These are phyloP conservation scores for Lichenostomus cassidix DNA, from an alignment of 2,113 vertebrate genomes.

Conservation along the genomic window DNA sequence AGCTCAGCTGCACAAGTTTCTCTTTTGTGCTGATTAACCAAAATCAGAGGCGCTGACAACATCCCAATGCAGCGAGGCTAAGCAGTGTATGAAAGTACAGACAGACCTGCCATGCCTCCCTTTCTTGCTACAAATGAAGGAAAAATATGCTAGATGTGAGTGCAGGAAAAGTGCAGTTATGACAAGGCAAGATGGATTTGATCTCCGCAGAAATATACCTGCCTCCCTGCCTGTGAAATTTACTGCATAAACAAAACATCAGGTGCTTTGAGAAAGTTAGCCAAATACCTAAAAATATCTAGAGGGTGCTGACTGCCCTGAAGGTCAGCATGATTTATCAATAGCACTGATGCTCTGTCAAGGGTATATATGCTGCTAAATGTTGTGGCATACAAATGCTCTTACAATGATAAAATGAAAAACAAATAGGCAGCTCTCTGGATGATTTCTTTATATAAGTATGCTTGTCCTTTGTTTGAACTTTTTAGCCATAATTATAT, in stretches of 20 bases:
- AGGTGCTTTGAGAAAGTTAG: slow-evolving; percentile 49
- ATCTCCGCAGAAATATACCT: slow-evolving; percentile 6
- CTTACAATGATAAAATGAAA: background rate
- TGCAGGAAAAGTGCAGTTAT: background rate
- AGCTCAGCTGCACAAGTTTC: background rate
- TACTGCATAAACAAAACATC: slow-evolving; percentile 56
- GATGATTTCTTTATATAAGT: slow-evolving; percentile 6
- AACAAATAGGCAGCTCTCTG: background rate
- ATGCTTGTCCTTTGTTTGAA: slow-evolving; percentile 49
- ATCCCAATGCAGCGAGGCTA: background rate
- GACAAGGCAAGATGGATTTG: background rate
- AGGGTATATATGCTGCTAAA: slow-evolving; percentile 27
- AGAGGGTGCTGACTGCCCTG: slow-evolving; percentile 23
- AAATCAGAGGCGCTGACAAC: background rate
- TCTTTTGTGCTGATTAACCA: background rate
- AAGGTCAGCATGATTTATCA: slow-evolving; percentile 48
- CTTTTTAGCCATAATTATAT: slow-evolving; percentile 9
- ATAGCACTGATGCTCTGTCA: slow-evolving; percentile 4
- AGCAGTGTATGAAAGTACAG: background rate
- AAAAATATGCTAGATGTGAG: background rate
- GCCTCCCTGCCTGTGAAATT: background rate
- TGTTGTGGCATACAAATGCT: background rate
- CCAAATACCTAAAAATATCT: slow-evolving; percentile 56
- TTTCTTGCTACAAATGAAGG: background rate
- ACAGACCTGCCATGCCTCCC: background rate